Percentiles rank a stretch among this genome's conserved stretches.
Evolutionary conservation across 2,113 vertebrate genomes (phyloP).

Genomic region (Crocuta crocuta): DNA sequence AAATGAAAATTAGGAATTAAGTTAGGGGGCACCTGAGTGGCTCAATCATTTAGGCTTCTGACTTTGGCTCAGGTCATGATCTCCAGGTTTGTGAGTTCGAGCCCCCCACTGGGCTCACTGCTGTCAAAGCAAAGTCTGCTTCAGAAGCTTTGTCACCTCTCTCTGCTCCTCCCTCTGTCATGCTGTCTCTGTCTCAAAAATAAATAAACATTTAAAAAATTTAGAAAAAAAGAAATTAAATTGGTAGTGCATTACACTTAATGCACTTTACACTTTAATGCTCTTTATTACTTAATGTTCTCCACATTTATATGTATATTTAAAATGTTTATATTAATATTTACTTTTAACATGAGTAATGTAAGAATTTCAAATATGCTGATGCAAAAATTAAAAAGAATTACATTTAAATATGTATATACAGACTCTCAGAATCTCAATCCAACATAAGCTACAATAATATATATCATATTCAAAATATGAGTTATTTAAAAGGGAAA

Average conservation of each 20-base stretch:
- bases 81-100: no score
- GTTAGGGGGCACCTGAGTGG: background rate
- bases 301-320: background rate
- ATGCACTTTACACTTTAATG: no score
- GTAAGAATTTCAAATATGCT: background rate
- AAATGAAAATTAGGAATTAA: constrained; percentile 3
- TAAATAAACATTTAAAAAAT: no score
- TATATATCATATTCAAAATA: background rate
- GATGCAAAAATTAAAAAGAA: background rate
- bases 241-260: background rate
- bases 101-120: no score
- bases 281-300: background rate
- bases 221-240: background rate
- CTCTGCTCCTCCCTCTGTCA: no score
- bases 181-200: no score
- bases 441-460: background rate
- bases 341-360: background rate
- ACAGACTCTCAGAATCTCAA: background rate
- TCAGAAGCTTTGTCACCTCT: no score
- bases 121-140: no score
- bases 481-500: background rate
- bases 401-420: background rate
- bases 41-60: no score
- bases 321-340: background rate
- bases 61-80: no score